These are phyloP conservation scores for Apodemia duryi DNA, from an alignment of 2,888 invertebrate species.

Conservation along the genomic window DNA sequence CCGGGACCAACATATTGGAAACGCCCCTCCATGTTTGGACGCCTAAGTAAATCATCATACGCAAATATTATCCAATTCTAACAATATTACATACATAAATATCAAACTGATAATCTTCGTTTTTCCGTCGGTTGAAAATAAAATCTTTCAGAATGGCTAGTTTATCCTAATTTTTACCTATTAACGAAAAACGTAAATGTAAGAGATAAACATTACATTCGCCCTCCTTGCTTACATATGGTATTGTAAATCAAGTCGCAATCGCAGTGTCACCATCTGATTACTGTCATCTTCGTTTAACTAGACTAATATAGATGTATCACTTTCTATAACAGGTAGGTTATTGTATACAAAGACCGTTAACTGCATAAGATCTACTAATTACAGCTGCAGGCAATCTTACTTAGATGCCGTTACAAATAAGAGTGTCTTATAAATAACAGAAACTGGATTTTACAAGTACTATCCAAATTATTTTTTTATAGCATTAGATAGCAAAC, in stretches of 20 bases:
- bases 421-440: background rate
- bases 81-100: too few relatives aligned
- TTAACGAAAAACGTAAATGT: background rate
- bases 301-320: slow-evolving; percentile 8
- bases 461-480: background rate
- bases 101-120: too few relatives aligned
- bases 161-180: background rate
- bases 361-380: slow-evolving; percentile 12
- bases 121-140: too few relatives aligned
- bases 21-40: too few relatives aligned
- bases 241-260: background rate
- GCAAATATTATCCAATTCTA: too few relatives aligned
- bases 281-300: slow-evolving; percentile 12
- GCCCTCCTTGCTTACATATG: background rate
- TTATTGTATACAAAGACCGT: slow-evolving; percentile 10
- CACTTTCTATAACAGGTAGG: slow-evolving; percentile 13
- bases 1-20: too few relatives aligned
- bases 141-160: too few relatives aligned
- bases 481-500: too few relatives aligned
- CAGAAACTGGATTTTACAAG: background rate
- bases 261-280: background rate
- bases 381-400: slow-evolving; percentile 7
- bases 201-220: background rate
- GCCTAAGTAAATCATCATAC: too few relatives aligned
- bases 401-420: slow-evolving; percentile 12